phyloP scores from a whole-genome alignment of 53 echinoderm and acorn worm species.

The Paracentrotus lividus region DNA sequence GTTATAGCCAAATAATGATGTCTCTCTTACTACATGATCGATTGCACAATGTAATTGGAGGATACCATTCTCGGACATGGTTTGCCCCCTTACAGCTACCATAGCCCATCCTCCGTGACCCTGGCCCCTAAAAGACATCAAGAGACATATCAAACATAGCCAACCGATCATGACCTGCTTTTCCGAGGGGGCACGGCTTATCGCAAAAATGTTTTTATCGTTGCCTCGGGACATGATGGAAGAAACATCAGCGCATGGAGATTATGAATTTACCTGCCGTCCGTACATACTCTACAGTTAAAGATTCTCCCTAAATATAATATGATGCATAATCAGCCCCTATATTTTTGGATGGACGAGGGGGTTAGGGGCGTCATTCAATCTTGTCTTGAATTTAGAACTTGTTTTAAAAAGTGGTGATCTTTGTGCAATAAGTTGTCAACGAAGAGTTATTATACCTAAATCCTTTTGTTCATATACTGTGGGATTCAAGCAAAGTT shows the following conservation, averaged over 20 bases:
- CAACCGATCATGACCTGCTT: constrained; percentile 52
- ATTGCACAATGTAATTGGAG: constrained; percentile 44
- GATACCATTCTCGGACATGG: constrained; percentile 61
- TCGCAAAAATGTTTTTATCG: constrained; percentile 44
- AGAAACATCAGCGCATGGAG: not conserved
- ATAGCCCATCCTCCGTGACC: constrained; percentile 15
- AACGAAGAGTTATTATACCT: not conserved
- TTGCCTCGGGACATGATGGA: constrained; percentile 40
- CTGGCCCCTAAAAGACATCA: constrained; percentile 24
- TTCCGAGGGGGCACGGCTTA: constrained; percentile 15
- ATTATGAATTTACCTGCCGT: constrained; percentile 48
- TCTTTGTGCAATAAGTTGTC: not conserved
- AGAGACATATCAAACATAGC: constrained; percentile 47
- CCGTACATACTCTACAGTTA: not conserved
- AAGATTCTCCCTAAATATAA: not conserved
- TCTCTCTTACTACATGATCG: constrained; percentile 34
- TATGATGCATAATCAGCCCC: constrained; percentile 2
- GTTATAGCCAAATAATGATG: constrained; percentile 49
- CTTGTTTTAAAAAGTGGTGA: no score
- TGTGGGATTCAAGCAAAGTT: not conserved
- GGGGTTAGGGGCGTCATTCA: not conserved
- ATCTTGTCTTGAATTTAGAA: not conserved
- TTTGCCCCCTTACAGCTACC: constrained; percentile 52
- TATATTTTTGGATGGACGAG: not conserved
- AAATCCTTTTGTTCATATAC: not conserved